Evolutionary conservation across 2,113 vertebrate genomes (phyloP).

Genomic region (Cettia cetti): DNA sequence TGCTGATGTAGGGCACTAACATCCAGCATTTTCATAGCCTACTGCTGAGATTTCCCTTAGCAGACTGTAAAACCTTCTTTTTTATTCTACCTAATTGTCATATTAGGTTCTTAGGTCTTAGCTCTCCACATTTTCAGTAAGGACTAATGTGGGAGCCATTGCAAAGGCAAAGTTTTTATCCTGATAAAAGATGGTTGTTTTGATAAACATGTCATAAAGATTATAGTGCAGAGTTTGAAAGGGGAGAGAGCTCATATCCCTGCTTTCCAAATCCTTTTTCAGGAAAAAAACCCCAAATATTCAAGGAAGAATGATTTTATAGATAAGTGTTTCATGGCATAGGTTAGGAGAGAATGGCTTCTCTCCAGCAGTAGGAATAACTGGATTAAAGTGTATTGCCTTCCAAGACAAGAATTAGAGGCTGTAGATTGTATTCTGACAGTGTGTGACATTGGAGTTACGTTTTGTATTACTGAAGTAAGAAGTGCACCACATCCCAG

Average conservation of each 20-base stretch:
- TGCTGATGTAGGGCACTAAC: background rate
- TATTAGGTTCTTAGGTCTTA: background rate
- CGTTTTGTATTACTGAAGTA: background rate
- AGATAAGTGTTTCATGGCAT: background rate
- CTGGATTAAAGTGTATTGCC: background rate
- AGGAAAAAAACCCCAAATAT: background rate
- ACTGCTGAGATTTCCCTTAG: background rate
- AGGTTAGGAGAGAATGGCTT: background rate
- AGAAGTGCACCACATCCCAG: background rate
- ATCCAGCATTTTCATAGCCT: background rate
- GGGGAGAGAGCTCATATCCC: background rate
- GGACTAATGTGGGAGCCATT: background rate
- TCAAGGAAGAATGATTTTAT: background rate
- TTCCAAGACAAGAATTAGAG: background rate
- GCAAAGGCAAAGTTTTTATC: background rate
- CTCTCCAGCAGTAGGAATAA: background rate
- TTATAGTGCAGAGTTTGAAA: background rate
- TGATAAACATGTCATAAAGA: constrained; percentile 2
- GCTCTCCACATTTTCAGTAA: background rate
- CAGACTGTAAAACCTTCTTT: background rate
- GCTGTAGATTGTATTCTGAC: background rate
- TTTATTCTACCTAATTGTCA: background rate
- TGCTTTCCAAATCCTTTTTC: background rate
- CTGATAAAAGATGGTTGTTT: background rate
- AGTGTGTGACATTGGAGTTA: background rate